Evolutionary conservation across 2,888 invertebrate genomes (phyloP).

Genomic region (Branchellion lobata): DNA sequence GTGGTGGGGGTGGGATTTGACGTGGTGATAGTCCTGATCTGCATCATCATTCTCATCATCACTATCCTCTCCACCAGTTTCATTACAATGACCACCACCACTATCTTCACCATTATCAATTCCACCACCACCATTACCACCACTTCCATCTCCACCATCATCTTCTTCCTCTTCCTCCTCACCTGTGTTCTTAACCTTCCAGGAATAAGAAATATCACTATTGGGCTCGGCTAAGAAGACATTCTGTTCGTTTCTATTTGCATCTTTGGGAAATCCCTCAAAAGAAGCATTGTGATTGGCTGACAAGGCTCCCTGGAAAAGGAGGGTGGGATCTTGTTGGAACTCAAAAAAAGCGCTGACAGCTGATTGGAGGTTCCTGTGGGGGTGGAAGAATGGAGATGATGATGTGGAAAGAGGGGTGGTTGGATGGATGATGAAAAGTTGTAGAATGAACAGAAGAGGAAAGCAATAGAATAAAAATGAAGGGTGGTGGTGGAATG

Average conservation of each 20-base stretch:
- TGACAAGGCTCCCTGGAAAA: conserved; percentile 5
- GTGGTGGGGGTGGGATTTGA: too few relatives aligned
- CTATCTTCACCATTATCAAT: too few relatives aligned
- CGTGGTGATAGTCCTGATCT: too few relatives aligned
- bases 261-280: neutral
- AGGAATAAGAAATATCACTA: conserved; percentile 18
- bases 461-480: conserved; percentile 5
- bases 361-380: conserved; percentile 93
- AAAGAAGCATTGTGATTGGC: conserved; percentile 6
- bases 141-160: too few relatives aligned
- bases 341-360: conserved; percentile 92
- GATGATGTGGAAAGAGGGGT: too few relatives aligned
- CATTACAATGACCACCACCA: too few relatives aligned
- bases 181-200: conserved; percentile 40
- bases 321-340: conserved; percentile 64
- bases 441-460: neutral
- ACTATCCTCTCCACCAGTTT: too few relatives aligned
- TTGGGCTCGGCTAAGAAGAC: neutral
- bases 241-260: neutral
- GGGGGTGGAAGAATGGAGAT: conserved; percentile 51
- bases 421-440: neutral
- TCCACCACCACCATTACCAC: too few relatives aligned
- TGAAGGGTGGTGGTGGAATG: neutral
- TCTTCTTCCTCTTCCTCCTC: too few relatives aligned
- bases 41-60: too few relatives aligned